A percentile compares a stretch with the other conserved stretches of the same genome.
phyloP scores from a whole-genome alignment of 1,140 invertebrate genomes.

The Lethrus apterus region DNA sequence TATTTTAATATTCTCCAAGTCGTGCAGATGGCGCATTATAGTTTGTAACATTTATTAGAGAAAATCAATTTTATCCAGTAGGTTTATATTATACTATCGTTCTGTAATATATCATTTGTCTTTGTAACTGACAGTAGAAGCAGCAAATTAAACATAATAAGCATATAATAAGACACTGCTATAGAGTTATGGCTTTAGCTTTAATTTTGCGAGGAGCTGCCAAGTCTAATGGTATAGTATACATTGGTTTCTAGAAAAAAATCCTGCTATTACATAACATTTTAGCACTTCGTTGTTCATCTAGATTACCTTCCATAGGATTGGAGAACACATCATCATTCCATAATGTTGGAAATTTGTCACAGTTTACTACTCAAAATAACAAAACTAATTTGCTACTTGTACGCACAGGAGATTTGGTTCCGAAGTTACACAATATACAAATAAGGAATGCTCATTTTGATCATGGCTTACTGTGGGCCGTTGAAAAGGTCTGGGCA shows the following conservation, averaged over 20 bases:
- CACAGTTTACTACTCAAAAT: slow-evolving; percentile 2
- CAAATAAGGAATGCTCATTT: slow-evolving; percentile 6
- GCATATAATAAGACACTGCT: too few relatives aligned
- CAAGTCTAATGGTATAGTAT: slow-evolving; percentile 2
- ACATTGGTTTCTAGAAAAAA: neutral
- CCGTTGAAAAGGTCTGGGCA: slow-evolving; percentile 56
- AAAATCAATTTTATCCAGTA: too few relatives aligned
- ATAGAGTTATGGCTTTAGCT: slow-evolving; percentile 12
- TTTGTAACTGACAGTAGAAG: too few relatives aligned
- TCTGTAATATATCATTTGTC: too few relatives aligned
- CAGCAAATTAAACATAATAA: too few relatives aligned
- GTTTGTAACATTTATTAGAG: too few relatives aligned
- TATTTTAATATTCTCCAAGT: too few relatives aligned
- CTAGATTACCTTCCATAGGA: neutral
- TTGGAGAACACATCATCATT: neutral
- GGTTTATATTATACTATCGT: too few relatives aligned
- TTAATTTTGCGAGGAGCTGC: slow-evolving; percentile 1
- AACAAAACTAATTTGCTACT: neutral
- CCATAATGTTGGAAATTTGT: neutral
- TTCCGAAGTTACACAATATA: neutral
- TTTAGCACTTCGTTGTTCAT: neutral
- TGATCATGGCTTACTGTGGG: slow-evolving; percentile 48
- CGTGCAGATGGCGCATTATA: too few relatives aligned
- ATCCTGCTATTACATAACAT: slow-evolving; percentile 9
- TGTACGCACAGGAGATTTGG: neutral